Evolutionary conservation across 2,888 invertebrate species (phyloP), one percentile per base, ranked within the genome.

Genomic region (Kryphioiulus occultus): DNA sequence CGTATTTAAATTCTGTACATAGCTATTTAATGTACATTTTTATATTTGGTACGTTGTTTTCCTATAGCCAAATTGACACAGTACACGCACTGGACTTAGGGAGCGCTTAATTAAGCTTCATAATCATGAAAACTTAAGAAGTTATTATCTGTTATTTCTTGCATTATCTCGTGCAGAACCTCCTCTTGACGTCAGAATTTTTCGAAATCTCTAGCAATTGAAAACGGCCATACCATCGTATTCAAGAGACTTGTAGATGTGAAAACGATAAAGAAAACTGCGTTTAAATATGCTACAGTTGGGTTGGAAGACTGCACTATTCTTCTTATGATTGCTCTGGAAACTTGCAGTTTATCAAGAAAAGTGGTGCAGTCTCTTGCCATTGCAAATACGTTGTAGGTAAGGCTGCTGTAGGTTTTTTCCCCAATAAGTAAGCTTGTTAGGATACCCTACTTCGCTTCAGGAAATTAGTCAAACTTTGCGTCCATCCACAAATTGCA

Each of bases 401-500:
- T 68, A 17, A 78, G 15, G 30, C 30, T 30, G 30, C 26, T 78
- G 30, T 78, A 30, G 78, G 78, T 30, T 78, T 78, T 35, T 78
- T 78, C 17, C 30, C 30, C 17, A 30, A 30, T 78, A 78, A 78
- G 5, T 26, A 78, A 78, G 7, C 26, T 30, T 30, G 26, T 10
- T 26, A 78, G 78, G 30, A 10, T 78, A 15, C 17, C 26, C 26
- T 68, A 22, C 12, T 26, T 26, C 26, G 26, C 68, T 68, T 68
- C 68, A 78, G 30, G 30, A 30, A 78, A 78, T 78, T 78, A 78
- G 78, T 10, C 78, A 30, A 78, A 78, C 30, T 78, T 78, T 30
- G 78, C 78, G 15, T 15, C 30, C 78, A 78, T 78, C 78, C 26
- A 78, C 30, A 78, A 78, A 78, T 68, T 78, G 78, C 78, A 78